phyloP scores from a whole-genome alignment of 2,888 invertebrate genomes.

The Athetis lepigone region DNA sequence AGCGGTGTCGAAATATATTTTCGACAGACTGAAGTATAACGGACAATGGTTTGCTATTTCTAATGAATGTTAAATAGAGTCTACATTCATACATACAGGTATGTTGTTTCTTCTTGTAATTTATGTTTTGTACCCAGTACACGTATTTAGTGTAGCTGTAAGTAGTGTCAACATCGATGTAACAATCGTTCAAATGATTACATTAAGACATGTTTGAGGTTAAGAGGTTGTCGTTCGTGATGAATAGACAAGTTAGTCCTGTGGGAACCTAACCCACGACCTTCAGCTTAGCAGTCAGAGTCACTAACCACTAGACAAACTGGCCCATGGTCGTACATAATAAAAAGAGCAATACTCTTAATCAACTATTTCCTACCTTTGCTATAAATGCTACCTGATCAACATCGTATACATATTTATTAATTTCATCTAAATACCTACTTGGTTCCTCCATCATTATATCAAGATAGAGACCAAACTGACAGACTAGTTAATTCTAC shows the following conservation, averaged over 20 bases:
- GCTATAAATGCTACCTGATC: no score
- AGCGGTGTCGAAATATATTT: conserved; percentile 56
- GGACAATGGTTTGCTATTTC: conserved; percentile 45
- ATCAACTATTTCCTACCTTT: no score
- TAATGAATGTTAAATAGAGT: conserved; percentile 49
- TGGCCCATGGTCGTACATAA: no score
- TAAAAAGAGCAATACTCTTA: no score
- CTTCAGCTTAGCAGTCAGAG: no score
- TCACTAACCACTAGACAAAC: no score
- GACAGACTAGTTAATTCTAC: no score
- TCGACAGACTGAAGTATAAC: conserved; percentile 54
- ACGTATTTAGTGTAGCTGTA: conserved; percentile 38
- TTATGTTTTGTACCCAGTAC: conserved; percentile 10
- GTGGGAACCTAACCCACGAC: no score
- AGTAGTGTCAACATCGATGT: conserved; percentile 26
- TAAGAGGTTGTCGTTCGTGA: not conserved
- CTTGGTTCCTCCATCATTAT: no score
- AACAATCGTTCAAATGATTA: conserved; percentile 18
- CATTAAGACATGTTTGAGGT: conserved; percentile 13
- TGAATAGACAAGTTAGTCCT: not conserved
- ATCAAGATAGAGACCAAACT: no score
- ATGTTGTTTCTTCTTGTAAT: conserved; percentile 9
- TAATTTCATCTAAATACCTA: no score
- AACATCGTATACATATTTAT: no score
- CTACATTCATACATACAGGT: conserved; percentile 12